Evolutionary conservation across 2,888 invertebrate genomes (phyloP).

Genomic region (Zygaena filipendulae): DNA sequence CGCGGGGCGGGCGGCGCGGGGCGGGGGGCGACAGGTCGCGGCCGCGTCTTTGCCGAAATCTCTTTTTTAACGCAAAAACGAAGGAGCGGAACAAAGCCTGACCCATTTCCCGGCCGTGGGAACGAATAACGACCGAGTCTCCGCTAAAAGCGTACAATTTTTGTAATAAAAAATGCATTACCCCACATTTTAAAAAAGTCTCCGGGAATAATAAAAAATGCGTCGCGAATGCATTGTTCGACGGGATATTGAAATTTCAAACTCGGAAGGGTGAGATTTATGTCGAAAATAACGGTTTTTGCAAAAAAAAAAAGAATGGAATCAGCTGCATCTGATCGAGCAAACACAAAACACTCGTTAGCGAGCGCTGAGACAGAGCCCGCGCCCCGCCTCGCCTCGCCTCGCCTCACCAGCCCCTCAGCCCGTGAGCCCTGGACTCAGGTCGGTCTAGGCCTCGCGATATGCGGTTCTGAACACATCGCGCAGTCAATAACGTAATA

Average conservation of each 20-base stretch:
- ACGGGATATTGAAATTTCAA: slow-evolving; percentile 48
- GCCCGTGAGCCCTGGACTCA: too few relatives aligned
- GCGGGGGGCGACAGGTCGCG: slow-evolving; percentile 35
- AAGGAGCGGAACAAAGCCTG: slow-evolving; percentile 57
- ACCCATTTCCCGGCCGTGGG: slow-evolving; percentile 68
- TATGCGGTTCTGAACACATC: too few relatives aligned
- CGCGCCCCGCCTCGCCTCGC: too few relatives aligned
- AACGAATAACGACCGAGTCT: slow-evolving; percentile 61
- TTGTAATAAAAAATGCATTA: slow-evolving; percentile 64
- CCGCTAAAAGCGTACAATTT: slow-evolving; percentile 35
- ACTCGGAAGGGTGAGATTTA: slow-evolving; percentile 64
- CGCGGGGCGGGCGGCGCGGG: slow-evolving; percentile 26
- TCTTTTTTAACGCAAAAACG: slow-evolving; percentile 61
- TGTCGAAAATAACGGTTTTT: slow-evolving; percentile 64
- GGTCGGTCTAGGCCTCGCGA: too few relatives aligned
- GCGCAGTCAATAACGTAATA: too few relatives aligned
- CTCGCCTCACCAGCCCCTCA: too few relatives aligned
- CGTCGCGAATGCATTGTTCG: slow-evolving; percentile 41
- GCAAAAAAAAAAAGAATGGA: slow-evolving; percentile 41
- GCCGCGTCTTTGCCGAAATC: slow-evolving; percentile 46
- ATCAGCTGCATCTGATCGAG: slow-evolving; percentile 40
- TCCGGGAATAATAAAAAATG: slow-evolving; percentile 43
- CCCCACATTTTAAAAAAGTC: slow-evolving; percentile 60
- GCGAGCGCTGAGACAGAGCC: slow-evolving; percentile 14
- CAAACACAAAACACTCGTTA: slow-evolving; percentile 21